Evolutionary conservation across 30 jellyfish, hydroid and myxozoan species (phyloP), one percentile per base, ranked within the genome.

Genomic region (Chironex yamaguchii): DNA sequence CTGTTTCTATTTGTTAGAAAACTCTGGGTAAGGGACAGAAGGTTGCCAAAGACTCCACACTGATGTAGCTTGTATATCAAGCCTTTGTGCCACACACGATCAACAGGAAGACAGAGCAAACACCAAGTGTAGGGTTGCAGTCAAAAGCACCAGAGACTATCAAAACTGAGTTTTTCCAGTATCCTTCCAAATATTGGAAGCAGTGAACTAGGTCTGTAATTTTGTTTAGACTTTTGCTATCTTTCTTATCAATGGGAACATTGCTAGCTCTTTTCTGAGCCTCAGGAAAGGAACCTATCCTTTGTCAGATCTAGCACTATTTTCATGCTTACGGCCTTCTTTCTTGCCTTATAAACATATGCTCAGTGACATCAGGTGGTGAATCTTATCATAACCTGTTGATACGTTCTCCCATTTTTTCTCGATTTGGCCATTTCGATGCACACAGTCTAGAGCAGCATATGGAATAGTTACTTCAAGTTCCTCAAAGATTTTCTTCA

Each of bases 101-200:
- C n/a, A n/a, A n/a, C n/a, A n/a, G n/a, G n/a, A n/a, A n/a, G n/a
- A n/a, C n/a, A n/a, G n/a, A n/a, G n/a, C n/a, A n/a, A n/a, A n/a
- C n/a, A n/a, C n/a, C n/a, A n/a, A n/a, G n/a, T n/a, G n/a, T n/a
- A n/a, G n/a, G n/a, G n/a, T n/a, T n/a, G n/a, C n/a, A n/a, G n/a
- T n/a, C n/a, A n/a, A n/a, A n/a, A n/a, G n/a, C n/a, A n/a, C n/a
- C n/a, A n/a, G n/a, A n/a, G n/a, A n/a, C n/a, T n/a, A n/a, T n/a
- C n/a, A n/a, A n/a, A n/a, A 73, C 49, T 6, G 52, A 25, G 28
- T 53, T 82, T 67, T 50, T 67, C 92, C 2, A 66, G 52, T 13
- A 82, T 67, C 30, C 42, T 82, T 6, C 92, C 75, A 48, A 82
- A 82, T 28, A 82, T 65, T 53, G 90, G 85, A n/a, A 79, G 83